These are phyloP conservation scores for Lottia gigantea DNA, from an alignment of 2,888 invertebrate species.

Conservation along the genomic window DNA sequence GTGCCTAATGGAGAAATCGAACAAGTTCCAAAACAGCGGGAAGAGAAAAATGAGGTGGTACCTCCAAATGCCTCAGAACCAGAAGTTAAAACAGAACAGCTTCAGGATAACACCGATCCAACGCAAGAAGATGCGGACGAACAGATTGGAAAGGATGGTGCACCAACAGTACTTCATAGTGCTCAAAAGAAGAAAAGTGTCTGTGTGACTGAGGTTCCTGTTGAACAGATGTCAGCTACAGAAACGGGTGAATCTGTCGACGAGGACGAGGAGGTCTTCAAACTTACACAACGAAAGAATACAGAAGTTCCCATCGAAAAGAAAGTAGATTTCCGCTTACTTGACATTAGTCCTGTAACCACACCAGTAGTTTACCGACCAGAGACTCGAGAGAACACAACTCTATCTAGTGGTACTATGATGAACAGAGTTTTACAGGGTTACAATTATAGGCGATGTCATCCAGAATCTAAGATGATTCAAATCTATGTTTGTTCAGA, in stretches of 20 bases:
- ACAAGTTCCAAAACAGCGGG: background rate
- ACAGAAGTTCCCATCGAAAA: slow-evolving; percentile 22
- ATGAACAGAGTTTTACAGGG: slow-evolving; percentile 50
- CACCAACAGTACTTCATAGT: no score
- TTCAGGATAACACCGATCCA: no score
- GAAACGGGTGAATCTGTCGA: background rate
- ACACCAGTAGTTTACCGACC: slow-evolving; percentile 52
- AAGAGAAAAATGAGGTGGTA: background rate
- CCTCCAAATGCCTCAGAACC: background rate
- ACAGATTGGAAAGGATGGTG: no score
- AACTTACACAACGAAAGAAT: slow-evolving; percentile 32
- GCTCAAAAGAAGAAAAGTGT: background rate
- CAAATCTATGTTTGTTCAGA: slow-evolving; percentile 52
- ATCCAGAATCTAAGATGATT: slow-evolving; percentile 44
- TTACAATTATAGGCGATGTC: slow-evolving; percentile 45
- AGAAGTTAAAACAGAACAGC: no score
- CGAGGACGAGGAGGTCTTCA: slow-evolving; percentile 30
- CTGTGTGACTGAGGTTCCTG: background rate
- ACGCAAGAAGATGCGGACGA: no score
- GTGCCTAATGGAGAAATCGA: background rate
- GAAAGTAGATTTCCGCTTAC: slow-evolving; percentile 37
- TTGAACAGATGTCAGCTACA: background rate
- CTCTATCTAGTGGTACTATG: slow-evolving; percentile 41
- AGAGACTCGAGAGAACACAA: slow-evolving; percentile 47
- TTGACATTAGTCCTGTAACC: slow-evolving; percentile 51